Base-by-base conservation (phyloP, 1,140 invertebrate species). In the Neodiprion virginianus region DNA sequence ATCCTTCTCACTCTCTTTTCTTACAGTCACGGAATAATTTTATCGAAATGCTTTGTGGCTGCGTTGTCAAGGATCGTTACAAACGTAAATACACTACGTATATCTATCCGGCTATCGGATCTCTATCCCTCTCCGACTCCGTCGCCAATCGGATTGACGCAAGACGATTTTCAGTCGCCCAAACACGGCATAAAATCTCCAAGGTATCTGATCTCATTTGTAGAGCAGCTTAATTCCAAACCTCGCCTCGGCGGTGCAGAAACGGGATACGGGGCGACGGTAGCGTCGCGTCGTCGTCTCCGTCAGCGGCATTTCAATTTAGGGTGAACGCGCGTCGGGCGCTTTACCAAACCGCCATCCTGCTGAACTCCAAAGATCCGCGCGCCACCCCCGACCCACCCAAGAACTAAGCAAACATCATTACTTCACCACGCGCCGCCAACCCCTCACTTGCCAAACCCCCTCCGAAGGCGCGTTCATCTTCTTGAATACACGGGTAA, bases 341-440 rank as follows among this genome's bases (percentile, higher is more conserved):
- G 28, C 28, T 40, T 40, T 40, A 40, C 28, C 28, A 40, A 40
- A 40, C 28, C 28, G 28, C 28, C 28, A 40, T 5, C 28, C 28
- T 40, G 28, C 28, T 4, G 28, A 40, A 40, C 28, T 40, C 28
- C 28, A 40, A 40, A 40, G 28, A 40, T 40, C 28, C 28, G 28
- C 28, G 28, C 5, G n/a, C 11, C 53, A 61, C 53, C 3, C n/a
- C 53, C 53, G 8, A 5, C 53, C 11, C 53, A 7, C 11, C 53
- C 11, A 7, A 83, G 79, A 86, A 84, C 80, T 85, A 82, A 82
- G 85, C 79, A 85, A 87, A 87, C 85, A 87, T 86, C 84, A 85
- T 87, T 87, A 85, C 82, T 82, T 77, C 75, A 72, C 61, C 1
- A 40, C 71, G 72, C 81, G 74, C 74, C 78, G 72, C 72, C 40